phyloP scores from a whole-genome alignment of 2,888 invertebrate species.

The Polymixis lichenea region DNA sequence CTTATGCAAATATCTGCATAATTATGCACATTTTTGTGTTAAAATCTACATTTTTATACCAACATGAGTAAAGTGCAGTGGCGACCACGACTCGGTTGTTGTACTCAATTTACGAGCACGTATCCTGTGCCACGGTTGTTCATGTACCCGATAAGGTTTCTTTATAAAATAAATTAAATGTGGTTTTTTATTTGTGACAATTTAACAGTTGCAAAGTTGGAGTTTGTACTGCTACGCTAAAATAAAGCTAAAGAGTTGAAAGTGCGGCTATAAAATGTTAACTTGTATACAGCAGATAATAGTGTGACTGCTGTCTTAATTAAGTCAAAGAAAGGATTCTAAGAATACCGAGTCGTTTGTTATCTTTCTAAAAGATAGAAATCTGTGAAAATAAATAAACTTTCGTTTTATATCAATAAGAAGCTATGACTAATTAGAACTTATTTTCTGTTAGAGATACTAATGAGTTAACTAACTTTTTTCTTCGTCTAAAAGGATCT shows the following conservation, averaged over 20 bases:
- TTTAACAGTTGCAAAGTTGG: not conserved
- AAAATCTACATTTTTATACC: conserved; percentile 66
- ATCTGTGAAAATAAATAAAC: conserved; percentile 4
- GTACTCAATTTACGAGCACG: conserved; percentile 52
- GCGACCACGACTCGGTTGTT: conserved; percentile 42
- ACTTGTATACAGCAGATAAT: not conserved
- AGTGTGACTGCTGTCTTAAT: not conserved
- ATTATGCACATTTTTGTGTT: conserved; percentile 72
- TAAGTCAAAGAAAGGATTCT: not conserved
- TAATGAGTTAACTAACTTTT: conserved; percentile 32
- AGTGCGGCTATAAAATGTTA: not conserved
- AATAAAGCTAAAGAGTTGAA: not conserved
- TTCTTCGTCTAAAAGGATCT: not conserved
- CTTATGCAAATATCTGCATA: conserved; percentile 67
- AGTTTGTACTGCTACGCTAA: not conserved
- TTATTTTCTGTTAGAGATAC: conserved; percentile 3
- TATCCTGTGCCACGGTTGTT: conserved; percentile 13
- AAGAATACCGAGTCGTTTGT: not conserved
- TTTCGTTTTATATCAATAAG: not conserved
- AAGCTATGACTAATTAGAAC: conserved; percentile 21
- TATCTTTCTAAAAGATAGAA: not conserved
- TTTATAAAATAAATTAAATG: conserved; percentile 31
- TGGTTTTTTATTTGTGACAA: conserved; percentile 19
- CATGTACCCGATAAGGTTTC: conserved; percentile 44
- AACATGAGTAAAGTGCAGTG: conserved; percentile 51